Conservation (phyloP, 2,113 vertebrate species). For the Cephalopterus ornatus region DNA sequence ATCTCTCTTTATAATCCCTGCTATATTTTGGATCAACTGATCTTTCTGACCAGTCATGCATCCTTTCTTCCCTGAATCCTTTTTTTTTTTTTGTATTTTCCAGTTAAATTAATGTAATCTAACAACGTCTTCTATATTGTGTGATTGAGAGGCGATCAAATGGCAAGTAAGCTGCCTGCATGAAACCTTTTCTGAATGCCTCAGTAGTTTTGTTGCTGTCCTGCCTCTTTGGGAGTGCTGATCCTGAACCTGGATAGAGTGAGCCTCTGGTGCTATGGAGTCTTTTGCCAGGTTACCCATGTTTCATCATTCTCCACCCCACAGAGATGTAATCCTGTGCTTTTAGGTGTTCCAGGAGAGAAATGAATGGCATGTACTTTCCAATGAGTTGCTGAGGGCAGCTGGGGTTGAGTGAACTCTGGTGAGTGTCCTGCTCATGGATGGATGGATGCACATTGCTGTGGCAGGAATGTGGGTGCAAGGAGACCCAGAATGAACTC, state of each 20-base stretch:
- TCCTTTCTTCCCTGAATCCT: not conserved
- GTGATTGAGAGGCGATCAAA: not conserved
- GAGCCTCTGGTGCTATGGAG: not conserved
- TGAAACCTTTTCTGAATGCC: not conserved
- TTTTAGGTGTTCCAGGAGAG: not conserved
- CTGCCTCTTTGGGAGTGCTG: not conserved
- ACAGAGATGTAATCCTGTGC: not conserved
- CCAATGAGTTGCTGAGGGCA: not conserved
- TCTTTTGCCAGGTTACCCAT: not conserved
- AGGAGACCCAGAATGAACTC: not conserved
- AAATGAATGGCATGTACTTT: not conserved
- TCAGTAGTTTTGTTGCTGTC: not conserved
- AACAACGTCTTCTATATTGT: not conserved
- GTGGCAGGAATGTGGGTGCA: not conserved
- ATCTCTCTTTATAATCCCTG: accelerated
- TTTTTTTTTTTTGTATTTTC: not conserved
- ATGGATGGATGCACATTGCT: not conserved
- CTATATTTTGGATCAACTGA: not conserved
- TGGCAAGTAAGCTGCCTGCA: not conserved
- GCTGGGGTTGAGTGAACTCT: not conserved
- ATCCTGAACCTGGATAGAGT: not conserved
- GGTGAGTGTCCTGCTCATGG: accelerated
- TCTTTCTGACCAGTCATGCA: not conserved
- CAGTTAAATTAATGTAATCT: not conserved
- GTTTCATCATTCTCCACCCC: not conserved